A percentile compares a stretch with the other conserved stretches of the same genome.
phyloP scores from a whole-genome alignment of 64 coral and sea anemone species.

The Porites lutea region DNA sequence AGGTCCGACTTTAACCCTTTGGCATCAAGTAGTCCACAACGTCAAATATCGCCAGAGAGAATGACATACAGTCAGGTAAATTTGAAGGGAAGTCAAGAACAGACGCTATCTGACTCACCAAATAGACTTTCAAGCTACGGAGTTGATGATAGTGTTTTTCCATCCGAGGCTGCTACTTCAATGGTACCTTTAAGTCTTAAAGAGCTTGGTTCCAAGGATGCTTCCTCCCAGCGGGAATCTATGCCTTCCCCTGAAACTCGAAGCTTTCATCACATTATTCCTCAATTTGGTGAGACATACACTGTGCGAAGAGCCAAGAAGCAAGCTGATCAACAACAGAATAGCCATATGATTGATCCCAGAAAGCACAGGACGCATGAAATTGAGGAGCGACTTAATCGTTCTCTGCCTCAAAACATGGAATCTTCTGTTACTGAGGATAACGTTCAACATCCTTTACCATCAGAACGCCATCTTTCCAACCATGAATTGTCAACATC shows the following conservation, averaged over 20 bases:
- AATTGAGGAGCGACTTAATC: conserved; percentile 33
- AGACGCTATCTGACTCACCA: conserved; percentile 11
- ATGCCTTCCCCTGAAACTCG: conserved; percentile 23
- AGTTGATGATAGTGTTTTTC: conserved; percentile 67
- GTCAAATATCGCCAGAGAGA: conserved; percentile 1
- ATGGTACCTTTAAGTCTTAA: conserved; percentile 22
- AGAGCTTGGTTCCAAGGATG: conserved; percentile 37
- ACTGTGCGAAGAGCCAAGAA: conserved; percentile 51
- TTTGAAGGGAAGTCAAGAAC: background rate
- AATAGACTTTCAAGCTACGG: conserved; percentile 12
- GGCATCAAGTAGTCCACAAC: conserved; percentile 64
- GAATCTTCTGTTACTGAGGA: background rate
- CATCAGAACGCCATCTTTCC: background rate
- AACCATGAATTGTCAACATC: background rate
- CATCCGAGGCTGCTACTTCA: conserved; percentile 23
- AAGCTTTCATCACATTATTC: conserved; percentile 19
- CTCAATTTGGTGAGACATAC: conserved; percentile 72
- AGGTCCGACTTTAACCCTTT: conserved; percentile 46
- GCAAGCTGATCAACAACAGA: background rate
- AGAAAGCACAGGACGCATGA: conserved; percentile 40
- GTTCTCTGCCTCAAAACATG: background rate
- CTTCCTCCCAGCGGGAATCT: background rate
- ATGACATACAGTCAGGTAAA: background rate
- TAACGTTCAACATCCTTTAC: background rate
- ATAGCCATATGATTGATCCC: conserved; percentile 21